Evolutionary conservation across 2,888 invertebrate species (phyloP).

Genomic region (Latheticus oryzae): DNA sequence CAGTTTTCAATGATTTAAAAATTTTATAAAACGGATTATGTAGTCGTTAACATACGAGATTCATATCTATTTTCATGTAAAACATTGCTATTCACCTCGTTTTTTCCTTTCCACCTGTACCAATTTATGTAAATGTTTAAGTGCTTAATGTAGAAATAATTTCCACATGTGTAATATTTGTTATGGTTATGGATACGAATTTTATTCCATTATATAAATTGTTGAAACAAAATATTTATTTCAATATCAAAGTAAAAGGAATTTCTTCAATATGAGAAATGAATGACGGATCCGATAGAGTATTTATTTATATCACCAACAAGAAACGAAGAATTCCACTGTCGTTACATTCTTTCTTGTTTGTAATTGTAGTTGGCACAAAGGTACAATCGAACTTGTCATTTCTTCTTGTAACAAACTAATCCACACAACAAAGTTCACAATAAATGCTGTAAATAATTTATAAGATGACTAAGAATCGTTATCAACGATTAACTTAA

Average conservation of each 20-base stretch:
- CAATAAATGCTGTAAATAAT: slow-evolving; percentile 17
- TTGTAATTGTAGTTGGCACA: slow-evolving; percentile 46
- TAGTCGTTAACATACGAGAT: no score
- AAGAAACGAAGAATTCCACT: slow-evolving; percentile 43
- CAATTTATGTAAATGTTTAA: slow-evolving; percentile 30
- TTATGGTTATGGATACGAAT: slow-evolving; percentile 23
- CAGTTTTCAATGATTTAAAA: no score
- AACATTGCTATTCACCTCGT: slow-evolving; percentile 1
- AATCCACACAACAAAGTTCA: slow-evolving; percentile 29
- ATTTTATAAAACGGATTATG: no score
- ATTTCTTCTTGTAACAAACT: slow-evolving; percentile 46
- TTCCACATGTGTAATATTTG: slow-evolving; percentile 10
- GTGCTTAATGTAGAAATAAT: slow-evolving; percentile 35
- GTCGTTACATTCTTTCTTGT: slow-evolving; percentile 46
- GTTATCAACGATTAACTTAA: slow-evolving; percentile 39
- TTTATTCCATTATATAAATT: no score
- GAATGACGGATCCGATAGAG: slow-evolving; percentile 38
- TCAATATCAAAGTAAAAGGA: no score
- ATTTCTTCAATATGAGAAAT: slow-evolving; percentile 39
- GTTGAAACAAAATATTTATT: no score
- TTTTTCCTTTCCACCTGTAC: slow-evolving; percentile 14
- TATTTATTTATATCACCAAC: slow-evolving; percentile 31
- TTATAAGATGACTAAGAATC: slow-evolving; percentile 20
- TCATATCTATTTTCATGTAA: no score
- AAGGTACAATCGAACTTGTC: slow-evolving; percentile 42